These are phyloP conservation scores for Campaea margaritaria DNA, from an alignment of 2,888 invertebrate genomes.

Conservation along the genomic window DNA sequence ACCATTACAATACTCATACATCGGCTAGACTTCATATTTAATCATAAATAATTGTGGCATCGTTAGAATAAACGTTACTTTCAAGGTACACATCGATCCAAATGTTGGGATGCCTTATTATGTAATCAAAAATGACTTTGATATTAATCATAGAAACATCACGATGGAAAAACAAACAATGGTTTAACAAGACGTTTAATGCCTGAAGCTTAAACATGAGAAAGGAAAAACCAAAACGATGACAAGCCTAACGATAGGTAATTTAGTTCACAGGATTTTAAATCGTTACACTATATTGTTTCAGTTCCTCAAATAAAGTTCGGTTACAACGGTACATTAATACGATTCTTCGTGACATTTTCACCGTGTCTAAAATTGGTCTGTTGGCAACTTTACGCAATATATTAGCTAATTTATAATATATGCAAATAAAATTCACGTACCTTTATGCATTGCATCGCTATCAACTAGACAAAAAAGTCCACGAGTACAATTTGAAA, in stretches of 20 bases:
- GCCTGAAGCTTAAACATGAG: conserved; percentile 21
- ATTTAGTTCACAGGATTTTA: conserved; percentile 5
- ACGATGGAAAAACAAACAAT: conserved; percentile 69
- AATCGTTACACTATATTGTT: no score
- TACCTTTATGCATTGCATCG: no score
- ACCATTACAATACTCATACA: neutral
- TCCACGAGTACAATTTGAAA: no score
- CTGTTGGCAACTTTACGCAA: no score
- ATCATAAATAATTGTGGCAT: neutral
- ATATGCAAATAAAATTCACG: no score
- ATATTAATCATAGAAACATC: conserved; percentile 65
- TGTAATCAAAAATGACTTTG: conserved; percentile 74
- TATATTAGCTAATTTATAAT: no score
- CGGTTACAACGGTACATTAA: no score
- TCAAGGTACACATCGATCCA: conserved; percentile 1
- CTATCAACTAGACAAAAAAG: no score
- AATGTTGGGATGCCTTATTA: conserved; percentile 50
- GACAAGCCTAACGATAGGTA: conserved; percentile 5
- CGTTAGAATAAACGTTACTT: neutral
- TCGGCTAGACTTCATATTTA: neutral
- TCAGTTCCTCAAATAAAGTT: neutral
- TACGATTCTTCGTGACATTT: neutral
- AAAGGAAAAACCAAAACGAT: conserved; percentile 8
- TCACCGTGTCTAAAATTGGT: neutral
- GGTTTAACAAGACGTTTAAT: conserved; percentile 48